Percentiles rank a stretch among this genome's conserved stretches.
Conservation (phyloP, 2,797 vertebrate species). For the Syngnathus acus region DNA sequence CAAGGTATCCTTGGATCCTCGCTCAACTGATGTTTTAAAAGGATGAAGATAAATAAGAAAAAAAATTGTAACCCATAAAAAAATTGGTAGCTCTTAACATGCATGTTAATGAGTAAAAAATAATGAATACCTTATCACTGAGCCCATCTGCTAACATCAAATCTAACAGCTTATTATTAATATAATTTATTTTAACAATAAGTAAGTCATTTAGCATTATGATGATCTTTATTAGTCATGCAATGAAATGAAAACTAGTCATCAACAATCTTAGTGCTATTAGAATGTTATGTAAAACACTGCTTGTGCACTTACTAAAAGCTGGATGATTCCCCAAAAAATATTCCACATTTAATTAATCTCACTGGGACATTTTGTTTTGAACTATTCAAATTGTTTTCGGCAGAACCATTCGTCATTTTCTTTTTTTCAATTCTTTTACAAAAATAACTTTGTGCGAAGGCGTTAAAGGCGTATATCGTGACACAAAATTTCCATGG, state of each 20-base stretch:
- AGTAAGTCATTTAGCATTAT: not conserved
- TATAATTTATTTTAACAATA: not conserved
- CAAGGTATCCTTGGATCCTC: not conserved
- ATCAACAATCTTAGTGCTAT: not conserved
- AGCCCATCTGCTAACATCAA: not conserved
- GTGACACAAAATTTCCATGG: not conserved
- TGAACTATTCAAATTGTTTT: not conserved
- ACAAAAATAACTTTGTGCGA: not conserved
- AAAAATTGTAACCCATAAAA: slow-evolving; percentile 4
- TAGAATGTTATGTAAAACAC: not conserved
- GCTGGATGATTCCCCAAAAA: not conserved
- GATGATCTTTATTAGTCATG: not conserved
- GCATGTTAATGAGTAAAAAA: not conserved
- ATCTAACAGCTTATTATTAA: not conserved
- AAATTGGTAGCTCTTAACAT: not conserved
- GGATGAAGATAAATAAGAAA: not conserved
- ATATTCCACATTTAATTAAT: not conserved
- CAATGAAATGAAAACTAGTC: not conserved
- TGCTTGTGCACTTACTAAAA: not conserved
- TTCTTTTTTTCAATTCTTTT: not conserved
- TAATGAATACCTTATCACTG: not conserved
- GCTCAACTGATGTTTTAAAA: not conserved
- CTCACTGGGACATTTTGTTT: not conserved
- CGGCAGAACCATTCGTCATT: not conserved
- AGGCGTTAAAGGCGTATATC: not conserved